These are phyloP conservation scores for Geococcyx californianus DNA, from an alignment of 2,113 vertebrate species.

Conservation along the genomic window DNA sequence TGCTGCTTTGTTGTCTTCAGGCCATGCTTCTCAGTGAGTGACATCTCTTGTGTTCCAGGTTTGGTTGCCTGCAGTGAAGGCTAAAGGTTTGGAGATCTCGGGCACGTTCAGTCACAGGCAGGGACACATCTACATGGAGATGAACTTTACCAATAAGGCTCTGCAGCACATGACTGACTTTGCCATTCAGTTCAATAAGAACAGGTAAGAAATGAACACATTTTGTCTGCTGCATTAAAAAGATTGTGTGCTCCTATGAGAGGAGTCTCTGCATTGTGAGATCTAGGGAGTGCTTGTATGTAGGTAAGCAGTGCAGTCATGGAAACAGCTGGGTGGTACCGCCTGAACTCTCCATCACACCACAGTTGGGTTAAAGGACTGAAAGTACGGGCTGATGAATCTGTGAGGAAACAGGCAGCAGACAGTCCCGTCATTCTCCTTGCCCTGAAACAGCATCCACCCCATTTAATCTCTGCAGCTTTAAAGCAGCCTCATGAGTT, in stretches of 20 bases:
- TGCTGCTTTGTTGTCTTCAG: background rate
- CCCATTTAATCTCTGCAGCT: background rate
- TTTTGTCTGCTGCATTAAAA: background rate
- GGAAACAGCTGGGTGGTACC: background rate
- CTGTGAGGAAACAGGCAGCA: background rate
- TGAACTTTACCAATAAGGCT: conserved; percentile 97
- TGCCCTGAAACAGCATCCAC: background rate
- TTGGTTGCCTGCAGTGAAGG: conserved; percentile 97
- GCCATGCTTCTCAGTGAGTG: background rate
- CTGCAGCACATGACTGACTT: conserved; percentile 99
- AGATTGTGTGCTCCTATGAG: background rate
- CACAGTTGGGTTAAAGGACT: background rate
- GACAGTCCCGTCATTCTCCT: background rate
- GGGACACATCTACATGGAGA: conserved; percentile 99
- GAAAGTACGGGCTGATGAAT: conserved; percentile 1
- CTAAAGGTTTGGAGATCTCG: conserved; percentile 95
- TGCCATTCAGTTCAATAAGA: conserved; percentile 99
- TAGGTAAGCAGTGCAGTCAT: background rate
- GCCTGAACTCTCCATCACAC: background rate
- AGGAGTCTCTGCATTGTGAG: background rate
- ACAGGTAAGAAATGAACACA: conserved; percentile 81
- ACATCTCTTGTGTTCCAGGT: conserved; percentile 78
- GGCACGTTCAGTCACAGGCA: conserved; percentile 96
- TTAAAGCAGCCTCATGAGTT: background rate
- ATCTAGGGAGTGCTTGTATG: background rate